Evolutionary conservation across 2,113 vertebrate species (phyloP), one percentile per base, ranked within the genome.

Genomic region (Phylloscopus trochiloides): DNA sequence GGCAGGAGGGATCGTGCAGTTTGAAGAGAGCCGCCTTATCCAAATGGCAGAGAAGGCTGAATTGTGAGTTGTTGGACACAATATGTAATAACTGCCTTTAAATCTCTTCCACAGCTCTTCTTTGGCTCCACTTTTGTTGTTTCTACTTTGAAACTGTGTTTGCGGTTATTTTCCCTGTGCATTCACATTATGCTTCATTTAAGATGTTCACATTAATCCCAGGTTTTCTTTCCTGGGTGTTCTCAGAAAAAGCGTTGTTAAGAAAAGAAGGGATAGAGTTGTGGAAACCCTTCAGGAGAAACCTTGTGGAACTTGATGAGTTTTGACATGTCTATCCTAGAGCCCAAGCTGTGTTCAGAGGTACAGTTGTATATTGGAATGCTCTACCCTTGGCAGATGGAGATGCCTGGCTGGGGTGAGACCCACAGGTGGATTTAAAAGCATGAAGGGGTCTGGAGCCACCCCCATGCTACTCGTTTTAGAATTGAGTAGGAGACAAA

Each of bases 1-100:
- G 78, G 99, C 99, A 32, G 99, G 99, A 74, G 99, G 99, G 26
- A 98, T 99, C 19, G 98, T 99, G 67, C 99, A 99, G 55, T 99
- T 99, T 97, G 98, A 99, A 95, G 99, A 99, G 95, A 98, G 67
- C 32, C 97, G 98, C 25, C 98, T 99, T 40, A 97, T 99, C 93
- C 93, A 96, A 51, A 98, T 99, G 96, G 99, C 99, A 91, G 99
- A 99, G 91, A 99, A 99, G 94, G 99, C 99, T 18, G 98, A 99
- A 83, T 99, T 99, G 99, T 99, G 96, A 99, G 99, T 96, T 91
- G 5, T 24, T 20, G 5, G 13, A 16, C 36, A 38, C 29, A 7
- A 6, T 48, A 12, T 42, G 28, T 25, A 72, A 71, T 73, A 50
- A 10, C 25, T 80, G 45, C 16, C 20, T 88, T 72, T 71, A 36